Base-by-base conservation (phyloP, 2,797 vertebrate genomes). In the Poeciliopsis paucimaculata region DNA sequence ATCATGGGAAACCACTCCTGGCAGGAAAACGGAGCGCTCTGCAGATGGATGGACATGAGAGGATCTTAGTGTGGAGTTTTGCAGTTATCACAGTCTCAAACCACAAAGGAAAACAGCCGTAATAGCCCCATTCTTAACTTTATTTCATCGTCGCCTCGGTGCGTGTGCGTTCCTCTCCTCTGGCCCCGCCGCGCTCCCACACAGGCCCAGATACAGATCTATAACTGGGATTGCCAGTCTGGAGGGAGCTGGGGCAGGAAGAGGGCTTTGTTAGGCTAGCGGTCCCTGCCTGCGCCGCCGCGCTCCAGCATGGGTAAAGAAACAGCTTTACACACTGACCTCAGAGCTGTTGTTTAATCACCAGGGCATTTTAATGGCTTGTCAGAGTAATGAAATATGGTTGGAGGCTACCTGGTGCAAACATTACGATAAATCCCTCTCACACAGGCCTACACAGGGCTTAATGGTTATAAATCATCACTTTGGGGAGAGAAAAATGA, bases 371-470 rank as follows among this genome's bases (percentile, higher is more conserved):
- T 96, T 95, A 95, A 95, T 94, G 93, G 95, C 94, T 89, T 93
- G 94, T 94, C 94, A 94, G 92, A 83, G 87, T 93, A 91, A 90
- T 96, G 94, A 96, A 95, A 95, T 91, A 95, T 95, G 93, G 92
- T 90, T 86, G 90, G 90, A 91, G 94, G 93, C 93, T 95, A 94
- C 93, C 94, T 95, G 95, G 88, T 91, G 94, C 93, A 95, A 95
- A 95, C 95, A 95, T 94, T 91, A 93, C 92, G 89, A 96, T 96
- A 95, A 96, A 96, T 95, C 95, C 94, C 92, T 87, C 91, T 93
- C 93, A 92, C 90, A 83, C 87, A 76, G 89, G 87, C 92, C 85
- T 88, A 91, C 88, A 85, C 88, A 76, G 88, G 88, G 81, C 92
- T 91, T 93, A 93, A 94, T 88, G 93, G 89, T 86, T 91, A 94